Conservation (phyloP, 2,797 vertebrate genomes). For the Lepidocolaptes lacrymiger region DNA sequence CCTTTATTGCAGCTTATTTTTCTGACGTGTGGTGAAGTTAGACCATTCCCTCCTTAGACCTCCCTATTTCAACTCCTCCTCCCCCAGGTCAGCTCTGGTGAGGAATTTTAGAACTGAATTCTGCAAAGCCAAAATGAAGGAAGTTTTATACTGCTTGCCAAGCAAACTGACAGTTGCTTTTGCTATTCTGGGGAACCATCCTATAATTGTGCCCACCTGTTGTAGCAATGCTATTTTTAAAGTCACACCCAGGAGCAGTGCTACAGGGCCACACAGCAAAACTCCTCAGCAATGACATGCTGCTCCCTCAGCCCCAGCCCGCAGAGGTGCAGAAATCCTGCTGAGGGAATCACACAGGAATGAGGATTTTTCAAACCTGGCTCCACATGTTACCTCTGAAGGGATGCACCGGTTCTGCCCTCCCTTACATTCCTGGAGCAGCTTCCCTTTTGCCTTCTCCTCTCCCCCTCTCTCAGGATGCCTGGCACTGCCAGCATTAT, state of each 20-base stretch:
- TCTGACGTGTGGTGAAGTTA: not conserved
- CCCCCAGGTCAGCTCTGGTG: fast-evolving
- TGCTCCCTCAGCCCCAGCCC: not conserved
- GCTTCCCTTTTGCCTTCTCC: not conserved
- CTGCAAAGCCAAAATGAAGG: not conserved
- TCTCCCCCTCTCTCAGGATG: not conserved
- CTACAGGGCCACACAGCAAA: not conserved
- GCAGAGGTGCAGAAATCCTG: not conserved
- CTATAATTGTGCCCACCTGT: conserved; percentile 48
- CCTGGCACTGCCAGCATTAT: not conserved
- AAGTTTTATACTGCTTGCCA: conserved; percentile 5
- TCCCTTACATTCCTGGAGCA: not conserved
- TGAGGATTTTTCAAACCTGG: not conserved
- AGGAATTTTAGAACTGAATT: not conserved
- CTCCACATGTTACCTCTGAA: not conserved
- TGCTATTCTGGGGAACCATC: conserved; percentile 38
- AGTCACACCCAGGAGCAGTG: not conserved
- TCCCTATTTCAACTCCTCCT: not conserved
- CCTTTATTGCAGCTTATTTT: not conserved
- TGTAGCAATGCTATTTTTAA: conserved; percentile 50
- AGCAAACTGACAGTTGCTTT: conserved; percentile 39
- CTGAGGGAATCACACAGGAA: not conserved
- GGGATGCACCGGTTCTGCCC: not conserved
- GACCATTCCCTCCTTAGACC: not conserved
- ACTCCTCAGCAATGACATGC: not conserved